Percentiles rank a stretch among this genome's conserved stretches.
Conservation (phyloP, 2,888 invertebrate genomes). For the Phragmatobia fuliginosa region DNA sequence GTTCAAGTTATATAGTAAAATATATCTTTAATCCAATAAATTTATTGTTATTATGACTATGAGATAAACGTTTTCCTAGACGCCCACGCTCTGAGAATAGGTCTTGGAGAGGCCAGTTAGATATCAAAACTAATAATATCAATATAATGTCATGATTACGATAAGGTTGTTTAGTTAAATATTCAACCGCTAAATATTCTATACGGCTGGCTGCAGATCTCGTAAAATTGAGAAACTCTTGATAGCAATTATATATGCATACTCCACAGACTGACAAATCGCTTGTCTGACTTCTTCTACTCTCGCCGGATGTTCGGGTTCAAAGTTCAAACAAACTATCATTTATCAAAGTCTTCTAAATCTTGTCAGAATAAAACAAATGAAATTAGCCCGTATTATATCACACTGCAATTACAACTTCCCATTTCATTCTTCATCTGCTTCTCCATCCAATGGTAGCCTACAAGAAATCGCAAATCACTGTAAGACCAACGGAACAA, state of each 20-base stretch:
- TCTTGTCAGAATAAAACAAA: too few species aligned
- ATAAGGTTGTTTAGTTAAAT: neutral
- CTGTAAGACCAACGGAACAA: too few species aligned
- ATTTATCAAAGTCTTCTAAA: too few species aligned
- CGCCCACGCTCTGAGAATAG: constrained; percentile 3
- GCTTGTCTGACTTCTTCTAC: neutral
- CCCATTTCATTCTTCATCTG: too few species aligned
- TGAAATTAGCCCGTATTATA: too few species aligned
- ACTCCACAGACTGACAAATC: neutral
- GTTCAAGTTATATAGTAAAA: too few species aligned
- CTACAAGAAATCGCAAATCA: too few species aligned
- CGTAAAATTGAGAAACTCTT: neutral
- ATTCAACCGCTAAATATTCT: neutral
- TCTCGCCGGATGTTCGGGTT: neutral
- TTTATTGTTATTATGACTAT: neutral
- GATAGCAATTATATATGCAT: neutral
- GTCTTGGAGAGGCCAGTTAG: neutral
- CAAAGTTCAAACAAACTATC: too few species aligned
- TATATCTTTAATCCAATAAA: neutral
- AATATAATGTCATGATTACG: neutral
- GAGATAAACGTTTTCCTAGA: neutral
- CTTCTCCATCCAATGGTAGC: too few species aligned
- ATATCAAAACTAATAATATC: neutral
- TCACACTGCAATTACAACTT: too few species aligned
- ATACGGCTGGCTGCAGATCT: neutral